Base-by-base conservation (phyloP, 2,113 vertebrate genomes). In the Grammomys dolichurus region DNA sequence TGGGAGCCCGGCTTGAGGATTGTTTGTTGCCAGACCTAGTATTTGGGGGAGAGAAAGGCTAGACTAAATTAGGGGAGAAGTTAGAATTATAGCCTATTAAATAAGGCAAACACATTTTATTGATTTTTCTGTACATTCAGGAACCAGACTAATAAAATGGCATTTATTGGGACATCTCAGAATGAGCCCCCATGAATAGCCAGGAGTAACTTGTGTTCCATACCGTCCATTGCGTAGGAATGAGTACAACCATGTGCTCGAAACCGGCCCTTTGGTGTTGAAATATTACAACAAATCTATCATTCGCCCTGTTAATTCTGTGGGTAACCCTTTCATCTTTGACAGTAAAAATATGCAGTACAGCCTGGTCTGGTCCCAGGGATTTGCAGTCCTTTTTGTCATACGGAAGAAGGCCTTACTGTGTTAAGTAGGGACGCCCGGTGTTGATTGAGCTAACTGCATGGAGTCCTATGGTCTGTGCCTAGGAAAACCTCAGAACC, bases 61-160 rank as follows among this genome's bases (percentile, higher is more conserved):
- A 92, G 92, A 58, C 58, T 75, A 60, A 69, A 78, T 84, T 31
- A 60, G 67, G 76, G 2, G 31, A 92, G 90, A 78, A 73, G 77
- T 97, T 94, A 65, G 87, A 93, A 94, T 94, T 51, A 91, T 28
- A 94, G 84, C 56, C 77, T 91, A 40, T 95, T 87, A 89, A 82
- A 51, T 51, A 92, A 51, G 87, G 28, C 80, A 70, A 48, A 85
- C 63, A 65, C n/a, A 26, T 84, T 96, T 87, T 51, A 91, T 93
- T 73, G 67, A 72, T 88, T 88, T 88, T 95, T 86, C 93, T 95
- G 76, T 93, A 82, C 11, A 9, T 58, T 56, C 17, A 69, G 81
- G 67, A 96, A 58, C 70, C 60, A 89, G 72, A 72, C 88, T 69
- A 67, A 90, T 85, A 76, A 95, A 89, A 82, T 20, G 33, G 67